Evolutionary conservation across 2,113 vertebrate genomes (phyloP).

Genomic region (Otus sunia): DNA sequence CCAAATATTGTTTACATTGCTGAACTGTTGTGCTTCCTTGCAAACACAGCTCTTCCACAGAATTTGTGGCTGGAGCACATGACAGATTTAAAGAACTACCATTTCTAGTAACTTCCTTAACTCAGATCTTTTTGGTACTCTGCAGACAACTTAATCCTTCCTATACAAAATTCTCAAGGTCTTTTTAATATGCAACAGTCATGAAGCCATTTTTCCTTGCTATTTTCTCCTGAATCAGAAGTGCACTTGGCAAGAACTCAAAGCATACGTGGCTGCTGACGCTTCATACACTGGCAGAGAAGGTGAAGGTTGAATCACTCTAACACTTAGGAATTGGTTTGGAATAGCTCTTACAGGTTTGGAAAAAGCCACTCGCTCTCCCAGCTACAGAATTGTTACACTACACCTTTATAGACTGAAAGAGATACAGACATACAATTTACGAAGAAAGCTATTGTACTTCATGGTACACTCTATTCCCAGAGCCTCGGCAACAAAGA

Average conservation of each 20-base stretch:
- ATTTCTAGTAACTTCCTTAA: background rate
- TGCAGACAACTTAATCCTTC: background rate
- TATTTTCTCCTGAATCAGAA: slow-evolving; percentile 23
- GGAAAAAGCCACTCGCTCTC: slow-evolving; percentile 19
- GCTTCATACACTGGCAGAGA: background rate
- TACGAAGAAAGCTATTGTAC: background rate
- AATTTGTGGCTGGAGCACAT: background rate
- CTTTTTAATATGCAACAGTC: background rate
- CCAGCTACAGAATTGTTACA: background rate
- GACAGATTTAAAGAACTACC: background rate
- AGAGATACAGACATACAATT: background rate
- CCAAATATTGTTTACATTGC: background rate
- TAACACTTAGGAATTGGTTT: slow-evolving; percentile 24
- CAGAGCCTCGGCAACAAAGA: background rate
- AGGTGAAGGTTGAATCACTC: slow-evolving; percentile 61
- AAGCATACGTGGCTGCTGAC: background rate
- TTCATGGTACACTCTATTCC: background rate
- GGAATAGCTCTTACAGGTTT: slow-evolving; percentile 34
- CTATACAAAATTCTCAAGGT: slow-evolving; percentile 10
- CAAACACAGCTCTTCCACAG: background rate
- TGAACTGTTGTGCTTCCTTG: background rate
- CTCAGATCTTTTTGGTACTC: background rate
- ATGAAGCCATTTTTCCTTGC: slow-evolving; percentile 13
- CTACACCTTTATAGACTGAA: background rate
- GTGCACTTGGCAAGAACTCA: slow-evolving; percentile 20